phyloP scores from a whole-genome alignment of 2,888 invertebrate genomes.

The Drosophila anceps region DNA sequence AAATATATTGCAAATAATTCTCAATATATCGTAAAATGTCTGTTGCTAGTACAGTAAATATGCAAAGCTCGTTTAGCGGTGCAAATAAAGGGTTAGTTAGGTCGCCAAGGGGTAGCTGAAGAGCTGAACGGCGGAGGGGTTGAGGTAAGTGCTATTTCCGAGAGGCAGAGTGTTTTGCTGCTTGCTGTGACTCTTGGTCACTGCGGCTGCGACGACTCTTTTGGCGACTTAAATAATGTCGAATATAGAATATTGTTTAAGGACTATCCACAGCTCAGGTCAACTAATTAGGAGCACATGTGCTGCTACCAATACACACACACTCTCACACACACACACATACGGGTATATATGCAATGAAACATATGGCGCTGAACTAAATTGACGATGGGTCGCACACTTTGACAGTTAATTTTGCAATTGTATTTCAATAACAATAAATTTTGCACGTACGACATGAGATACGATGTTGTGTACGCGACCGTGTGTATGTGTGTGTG shows the following conservation, averaged over 20 bases:
- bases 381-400: constrained; percentile 75
- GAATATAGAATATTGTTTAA: constrained; percentile 46
- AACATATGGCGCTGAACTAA: constrained; percentile 69
- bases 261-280: constrained; percentile 41
- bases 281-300: constrained; percentile 58
- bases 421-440: constrained; percentile 85
- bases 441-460: constrained; percentile 78
- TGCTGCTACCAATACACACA: constrained; percentile 16
- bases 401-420: constrained; percentile 85
- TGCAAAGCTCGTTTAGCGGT: constrained; percentile 81
- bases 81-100: constrained; percentile 56
- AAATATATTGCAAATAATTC: constrained; percentile 83
- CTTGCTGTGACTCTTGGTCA: constrained; percentile 48
- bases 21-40: constrained; percentile 83
- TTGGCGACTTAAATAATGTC: constrained; percentile 30
- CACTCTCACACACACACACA: neutral
- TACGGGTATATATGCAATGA: constrained; percentile 2
- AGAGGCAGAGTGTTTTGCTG: constrained; percentile 1
- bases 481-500: constrained; percentile 17
- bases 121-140: neutral
- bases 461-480: constrained; percentile 57
- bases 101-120: neutral
- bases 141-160: constrained; percentile 1
- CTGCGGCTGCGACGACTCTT: constrained; percentile 35
- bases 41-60: constrained; percentile 79